A percentile compares a stretch with the other conserved stretches of the same genome.
Evolutionary conservation across 1,140 invertebrate species (phyloP).

Genomic region (Pogonomyrmex barbatus): DNA sequence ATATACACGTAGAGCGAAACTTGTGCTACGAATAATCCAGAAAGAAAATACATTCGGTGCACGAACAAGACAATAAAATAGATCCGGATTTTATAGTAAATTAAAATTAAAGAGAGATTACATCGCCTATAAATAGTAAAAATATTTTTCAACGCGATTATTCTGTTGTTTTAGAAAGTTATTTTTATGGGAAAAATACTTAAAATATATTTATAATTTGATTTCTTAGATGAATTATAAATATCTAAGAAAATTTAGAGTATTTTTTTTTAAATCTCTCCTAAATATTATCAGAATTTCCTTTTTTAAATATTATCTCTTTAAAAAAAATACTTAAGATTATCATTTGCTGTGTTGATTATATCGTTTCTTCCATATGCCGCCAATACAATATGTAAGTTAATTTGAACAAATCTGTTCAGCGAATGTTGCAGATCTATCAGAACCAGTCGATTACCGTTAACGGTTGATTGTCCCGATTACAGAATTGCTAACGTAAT

Average conservation of each 20-base stretch:
- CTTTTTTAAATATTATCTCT: neutral
- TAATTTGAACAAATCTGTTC: conserved; percentile 16
- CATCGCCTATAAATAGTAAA: neutral
- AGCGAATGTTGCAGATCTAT: conserved; percentile 31
- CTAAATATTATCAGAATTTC: neutral
- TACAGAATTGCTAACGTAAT: conserved; percentile 48
- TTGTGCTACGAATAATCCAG: conserved; percentile 31
- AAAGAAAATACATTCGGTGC: conserved; percentile 29
- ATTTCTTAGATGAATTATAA: neutral
- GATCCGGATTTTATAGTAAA: neutral
- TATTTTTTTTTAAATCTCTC: neutral
- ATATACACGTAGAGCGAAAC: conserved; percentile 20
- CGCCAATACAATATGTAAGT: neutral
- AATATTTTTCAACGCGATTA: neutral
- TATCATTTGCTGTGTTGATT: neutral
- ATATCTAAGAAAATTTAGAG: neutral
- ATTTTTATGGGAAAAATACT: neutral
- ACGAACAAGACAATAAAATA: conserved; percentile 18
- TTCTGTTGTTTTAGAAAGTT: neutral
- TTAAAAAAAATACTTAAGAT: neutral
- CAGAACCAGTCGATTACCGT: conserved; percentile 31
- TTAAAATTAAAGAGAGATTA: neutral
- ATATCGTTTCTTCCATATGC: neutral
- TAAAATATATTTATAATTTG: neutral
- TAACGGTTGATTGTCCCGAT: conserved; percentile 52